These are phyloP conservation scores for Rissa tridactyla DNA, from an alignment of 2,113 vertebrate genomes.

Conservation along the genomic window DNA sequence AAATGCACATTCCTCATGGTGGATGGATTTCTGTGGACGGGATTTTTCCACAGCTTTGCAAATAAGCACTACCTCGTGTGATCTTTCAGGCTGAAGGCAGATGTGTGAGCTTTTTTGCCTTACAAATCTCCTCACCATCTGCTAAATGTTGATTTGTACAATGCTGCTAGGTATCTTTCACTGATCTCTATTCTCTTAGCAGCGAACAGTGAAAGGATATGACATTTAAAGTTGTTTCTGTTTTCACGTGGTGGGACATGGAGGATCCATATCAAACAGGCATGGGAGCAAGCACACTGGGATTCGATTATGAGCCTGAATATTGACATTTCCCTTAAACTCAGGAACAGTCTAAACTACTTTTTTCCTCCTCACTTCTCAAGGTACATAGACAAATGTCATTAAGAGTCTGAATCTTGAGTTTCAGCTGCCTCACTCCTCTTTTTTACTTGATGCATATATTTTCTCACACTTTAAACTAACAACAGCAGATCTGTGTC, in stretches of 20 bases:
- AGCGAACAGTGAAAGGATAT: neutral
- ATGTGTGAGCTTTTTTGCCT: neutral
- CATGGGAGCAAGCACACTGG: neutral
- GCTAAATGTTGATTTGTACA: neutral
- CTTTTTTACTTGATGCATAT: neutral
- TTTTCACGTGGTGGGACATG: slow-evolving; percentile 5
- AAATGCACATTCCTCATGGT: neutral
- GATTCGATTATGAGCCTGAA: neutral
- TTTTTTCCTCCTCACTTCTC: neutral
- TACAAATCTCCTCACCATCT: neutral
- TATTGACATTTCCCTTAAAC: neutral
- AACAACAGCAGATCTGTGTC: neutral
- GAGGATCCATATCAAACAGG: neutral
- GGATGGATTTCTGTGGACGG: neutral
- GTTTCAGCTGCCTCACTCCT: neutral
- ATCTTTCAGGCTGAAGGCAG: neutral
- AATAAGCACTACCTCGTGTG: accelerated
- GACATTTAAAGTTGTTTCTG: slow-evolving; percentile 42
- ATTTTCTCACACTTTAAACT: neutral
- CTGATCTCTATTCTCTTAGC: neutral
- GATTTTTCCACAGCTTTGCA: neutral
- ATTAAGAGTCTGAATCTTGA: neutral
- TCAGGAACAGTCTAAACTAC: neutral
- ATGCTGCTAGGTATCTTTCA: neutral
- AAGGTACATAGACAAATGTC: neutral